Percentiles rank a stretch among this genome's conserved stretches.
Conservation (phyloP, 2,113 vertebrate species). For the Xyrauchen texanus region DNA sequence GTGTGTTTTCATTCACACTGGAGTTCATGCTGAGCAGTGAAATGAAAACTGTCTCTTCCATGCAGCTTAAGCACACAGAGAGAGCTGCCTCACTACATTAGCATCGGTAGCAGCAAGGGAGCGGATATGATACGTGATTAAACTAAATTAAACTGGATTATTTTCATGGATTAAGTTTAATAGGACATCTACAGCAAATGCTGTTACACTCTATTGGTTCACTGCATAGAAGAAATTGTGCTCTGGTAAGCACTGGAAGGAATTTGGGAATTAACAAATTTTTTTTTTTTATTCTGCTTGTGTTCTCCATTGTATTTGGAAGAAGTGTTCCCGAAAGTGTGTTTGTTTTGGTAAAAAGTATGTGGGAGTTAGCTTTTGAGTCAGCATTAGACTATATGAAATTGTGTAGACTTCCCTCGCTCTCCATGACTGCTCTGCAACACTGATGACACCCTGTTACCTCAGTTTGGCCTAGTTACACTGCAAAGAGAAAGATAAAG, state of each 20-base stretch:
- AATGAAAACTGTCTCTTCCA: no score
- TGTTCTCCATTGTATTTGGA: conserved; percentile 21
- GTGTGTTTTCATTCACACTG: no score
- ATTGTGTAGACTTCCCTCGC: not conserved
- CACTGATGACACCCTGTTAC: conserved; percentile 43
- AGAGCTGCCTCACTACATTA: conserved; percentile 36
- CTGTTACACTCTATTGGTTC: conserved; percentile 6
- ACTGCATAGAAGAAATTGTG: conserved; percentile 28
- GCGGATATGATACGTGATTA: conserved; percentile 26
- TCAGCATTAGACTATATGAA: not conserved
- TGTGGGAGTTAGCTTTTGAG: not conserved
- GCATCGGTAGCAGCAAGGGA: conserved; percentile 31
- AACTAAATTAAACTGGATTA: conserved; percentile 38
- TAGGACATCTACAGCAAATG: conserved; percentile 38
- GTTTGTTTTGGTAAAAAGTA: conserved; percentile 10
- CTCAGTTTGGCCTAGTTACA: conserved; percentile 50
- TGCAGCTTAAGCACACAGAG: not conserved
- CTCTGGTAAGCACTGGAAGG: not conserved
- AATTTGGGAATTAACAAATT: conserved; percentile 4
- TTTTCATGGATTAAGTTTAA: conserved; percentile 32
- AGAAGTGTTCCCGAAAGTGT: conserved; percentile 5
- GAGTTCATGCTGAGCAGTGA: no score
- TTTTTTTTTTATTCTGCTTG: not conserved
- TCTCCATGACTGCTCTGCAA: conserved; percentile 20
- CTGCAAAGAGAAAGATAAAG: conserved; percentile 17